A percentile compares a stretch with the other conserved stretches of the same genome.
These are phyloP conservation scores for Drosophila flavopinicola DNA, from an alignment of 2,888 invertebrate genomes.

Conservation along the genomic window DNA sequence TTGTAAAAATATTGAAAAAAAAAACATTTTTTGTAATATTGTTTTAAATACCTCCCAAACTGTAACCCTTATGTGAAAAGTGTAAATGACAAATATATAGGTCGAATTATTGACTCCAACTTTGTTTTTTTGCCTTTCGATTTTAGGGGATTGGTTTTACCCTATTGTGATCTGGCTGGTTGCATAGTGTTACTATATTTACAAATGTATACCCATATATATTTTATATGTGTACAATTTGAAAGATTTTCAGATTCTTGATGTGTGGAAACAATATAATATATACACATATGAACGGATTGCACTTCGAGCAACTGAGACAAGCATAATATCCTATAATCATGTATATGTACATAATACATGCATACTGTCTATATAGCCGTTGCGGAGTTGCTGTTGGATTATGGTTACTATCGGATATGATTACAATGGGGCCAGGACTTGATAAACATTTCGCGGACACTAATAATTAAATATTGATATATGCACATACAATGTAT, in stretches of 20 bases:
- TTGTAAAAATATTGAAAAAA: no score
- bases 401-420: background rate
- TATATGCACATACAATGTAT: background rate
- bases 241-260: constrained; percentile 15
- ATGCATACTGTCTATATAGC: background rate
- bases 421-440: no score
- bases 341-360: constrained; percentile 1
- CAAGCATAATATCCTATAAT: background rate
- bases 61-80: no score
- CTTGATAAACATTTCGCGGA: constrained; percentile 8
- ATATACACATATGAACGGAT: background rate
- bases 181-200: no score
- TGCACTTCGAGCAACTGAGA: background rate
- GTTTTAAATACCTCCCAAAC: no score
- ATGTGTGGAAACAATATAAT: constrained; percentile 6
- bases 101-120: no score
- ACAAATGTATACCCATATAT: constrained; percentile 19
- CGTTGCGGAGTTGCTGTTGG: background rate
- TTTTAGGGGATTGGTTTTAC: no score
- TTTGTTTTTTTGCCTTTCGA: no score
- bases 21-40: no score
- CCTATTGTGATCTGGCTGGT: no score
- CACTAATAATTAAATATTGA: background rate
- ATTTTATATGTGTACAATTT: constrained; percentile 16
- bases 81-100: no score